Evolutionary conservation across 2,797 vertebrate species (phyloP).

Genomic region (Merluccius polli): DNA sequence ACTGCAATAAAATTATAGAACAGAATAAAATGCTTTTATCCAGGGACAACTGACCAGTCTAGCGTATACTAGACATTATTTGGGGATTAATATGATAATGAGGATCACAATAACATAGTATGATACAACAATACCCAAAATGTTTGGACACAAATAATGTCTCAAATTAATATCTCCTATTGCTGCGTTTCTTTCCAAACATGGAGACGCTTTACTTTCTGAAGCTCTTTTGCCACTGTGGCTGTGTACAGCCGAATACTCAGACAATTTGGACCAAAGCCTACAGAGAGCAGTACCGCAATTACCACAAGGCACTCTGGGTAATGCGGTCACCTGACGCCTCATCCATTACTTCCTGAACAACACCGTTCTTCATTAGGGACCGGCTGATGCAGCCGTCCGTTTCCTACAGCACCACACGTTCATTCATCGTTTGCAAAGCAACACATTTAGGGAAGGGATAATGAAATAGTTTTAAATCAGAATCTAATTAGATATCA

Average conservation of each 20-base stretch:
- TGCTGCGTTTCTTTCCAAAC: not conserved
- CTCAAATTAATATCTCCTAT: not conserved
- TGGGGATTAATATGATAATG: not conserved
- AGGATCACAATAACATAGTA: not conserved
- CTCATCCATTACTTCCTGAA: not conserved
- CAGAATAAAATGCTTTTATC: too few species aligned
- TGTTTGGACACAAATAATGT: not conserved
- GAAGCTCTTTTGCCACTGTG: not conserved
- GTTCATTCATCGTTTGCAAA: not conserved
- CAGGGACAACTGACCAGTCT: too few species aligned
- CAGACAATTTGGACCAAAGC: not conserved
- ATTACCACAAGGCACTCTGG: not conserved
- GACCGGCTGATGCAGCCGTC: not conserved
- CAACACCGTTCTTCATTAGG: not conserved
- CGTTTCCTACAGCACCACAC: not conserved
- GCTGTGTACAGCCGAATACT: not conserved
- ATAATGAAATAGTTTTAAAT: not conserved
- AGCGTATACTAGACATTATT: not conserved
- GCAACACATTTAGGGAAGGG: not conserved
- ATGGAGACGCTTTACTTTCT: not conserved
- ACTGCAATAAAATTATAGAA: too few species aligned
- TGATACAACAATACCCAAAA: not conserved
- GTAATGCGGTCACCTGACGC: not conserved
- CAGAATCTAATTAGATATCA: not conserved
- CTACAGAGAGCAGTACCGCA: not conserved